Conservation (phyloP, 2,888 invertebrate genomes). For the Iselma pallidipennis region DNA sequence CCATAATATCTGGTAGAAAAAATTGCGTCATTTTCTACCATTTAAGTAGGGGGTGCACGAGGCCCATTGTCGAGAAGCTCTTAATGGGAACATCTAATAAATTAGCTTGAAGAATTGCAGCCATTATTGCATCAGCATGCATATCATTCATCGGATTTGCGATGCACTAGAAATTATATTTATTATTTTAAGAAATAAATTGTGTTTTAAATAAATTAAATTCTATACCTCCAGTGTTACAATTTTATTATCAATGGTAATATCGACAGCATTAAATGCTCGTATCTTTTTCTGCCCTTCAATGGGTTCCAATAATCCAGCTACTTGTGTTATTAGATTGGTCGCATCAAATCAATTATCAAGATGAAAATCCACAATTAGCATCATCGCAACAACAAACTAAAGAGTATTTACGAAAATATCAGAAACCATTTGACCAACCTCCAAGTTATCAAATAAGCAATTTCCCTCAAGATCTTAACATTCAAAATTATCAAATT, state of each 20-base stretch:
- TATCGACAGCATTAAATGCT: slow-evolving; percentile 82
- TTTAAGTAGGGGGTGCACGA: too few species aligned
- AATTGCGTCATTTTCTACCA: too few species aligned
- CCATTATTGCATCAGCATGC: slow-evolving; percentile 95
- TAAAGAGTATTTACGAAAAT: background rate
- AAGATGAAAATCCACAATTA: background rate
- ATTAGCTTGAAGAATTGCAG: slow-evolving; percentile 84
- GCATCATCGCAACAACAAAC: background rate
- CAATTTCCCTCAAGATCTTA: too few species aligned
- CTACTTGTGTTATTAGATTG: slow-evolving; percentile 78
- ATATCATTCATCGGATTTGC: slow-evolving; percentile 96
- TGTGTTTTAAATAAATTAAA: too few species aligned
- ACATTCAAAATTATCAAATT: slow-evolving; percentile 6
- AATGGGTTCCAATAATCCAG: slow-evolving; percentile 71
- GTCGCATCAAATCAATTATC: too few species aligned
- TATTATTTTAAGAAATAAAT: too few species aligned
- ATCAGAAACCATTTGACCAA: background rate
- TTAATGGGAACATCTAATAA: slow-evolving; percentile 66
- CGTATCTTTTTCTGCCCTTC: slow-evolving; percentile 74
- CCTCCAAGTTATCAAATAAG: too few species aligned
- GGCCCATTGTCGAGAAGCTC: slow-evolving; percentile 62
- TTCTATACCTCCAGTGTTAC: slow-evolving; percentile 86
- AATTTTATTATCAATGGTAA: slow-evolving; percentile 78
- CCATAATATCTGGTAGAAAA: too few species aligned
- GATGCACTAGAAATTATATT: slow-evolving; percentile 81